A percentile compares a stretch with the other conserved stretches of the same genome.
Conservation (phyloP, 1,140 invertebrate species). For the Anthonomus grandis region DNA sequence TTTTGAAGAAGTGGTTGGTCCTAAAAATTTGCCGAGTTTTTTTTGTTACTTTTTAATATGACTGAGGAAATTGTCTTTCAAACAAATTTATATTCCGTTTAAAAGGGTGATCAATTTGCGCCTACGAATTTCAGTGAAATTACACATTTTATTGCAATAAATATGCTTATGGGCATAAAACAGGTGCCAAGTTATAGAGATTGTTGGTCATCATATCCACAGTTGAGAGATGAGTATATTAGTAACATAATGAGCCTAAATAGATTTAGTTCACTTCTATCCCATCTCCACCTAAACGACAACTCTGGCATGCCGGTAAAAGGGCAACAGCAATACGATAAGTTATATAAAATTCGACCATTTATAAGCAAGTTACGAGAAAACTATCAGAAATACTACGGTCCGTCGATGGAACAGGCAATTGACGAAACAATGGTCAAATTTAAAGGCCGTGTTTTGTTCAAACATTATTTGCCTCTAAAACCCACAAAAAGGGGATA, state of each 20-base stretch:
- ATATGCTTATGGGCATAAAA: constrained; percentile 28
- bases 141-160: constrained; percentile 15
- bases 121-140: constrained; percentile 10
- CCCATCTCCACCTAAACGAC: constrained; percentile 45
- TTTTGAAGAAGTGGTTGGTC: neutral
- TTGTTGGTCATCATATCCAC: constrained; percentile 19
- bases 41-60: constrained; percentile 12
- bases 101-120: constrained; percentile 1
- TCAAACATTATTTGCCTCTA: constrained; percentile 46
- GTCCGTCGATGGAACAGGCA: constrained; percentile 33
- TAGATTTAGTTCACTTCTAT: constrained; percentile 46
- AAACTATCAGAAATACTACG: constrained; percentile 34
- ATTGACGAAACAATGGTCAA: constrained; percentile 47
- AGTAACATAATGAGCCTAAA: constrained; percentile 43
- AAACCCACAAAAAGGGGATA: constrained; percentile 46
- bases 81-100: constrained; percentile 13
- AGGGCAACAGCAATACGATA: constrained; percentile 42
- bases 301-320: constrained; percentile 38
- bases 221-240: constrained; percentile 23
- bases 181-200: constrained; percentile 31
- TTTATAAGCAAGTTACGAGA: constrained; percentile 37
- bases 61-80: constrained; percentile 12
- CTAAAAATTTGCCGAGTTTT: constrained; percentile 2
- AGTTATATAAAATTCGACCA: constrained; percentile 46
- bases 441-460: constrained; percentile 42